Evolutionary conservation across 2,888 invertebrate genomes (phyloP).

Genomic region (Yponomeuta cagnagella): DNA sequence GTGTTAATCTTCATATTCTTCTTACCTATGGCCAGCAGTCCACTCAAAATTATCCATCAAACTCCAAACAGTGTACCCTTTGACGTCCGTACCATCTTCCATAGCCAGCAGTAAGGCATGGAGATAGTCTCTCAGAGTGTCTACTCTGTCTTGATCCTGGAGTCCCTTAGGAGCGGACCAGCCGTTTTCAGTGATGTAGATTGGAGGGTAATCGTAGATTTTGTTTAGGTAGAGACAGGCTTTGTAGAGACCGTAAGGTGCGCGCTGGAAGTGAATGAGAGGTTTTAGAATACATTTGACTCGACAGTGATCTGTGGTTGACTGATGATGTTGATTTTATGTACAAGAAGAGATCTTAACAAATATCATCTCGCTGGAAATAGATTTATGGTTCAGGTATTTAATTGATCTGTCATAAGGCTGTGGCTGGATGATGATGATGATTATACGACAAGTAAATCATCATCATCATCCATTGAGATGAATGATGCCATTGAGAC

Average conservation of each 20-base stretch:
- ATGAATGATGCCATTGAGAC: too few relatives aligned
- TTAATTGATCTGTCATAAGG: too few relatives aligned
- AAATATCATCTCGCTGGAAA: too few relatives aligned
- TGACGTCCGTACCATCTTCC: conserved; percentile 63
- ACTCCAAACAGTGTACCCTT: conserved; percentile 78
- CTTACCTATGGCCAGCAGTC: conserved; percentile 32
- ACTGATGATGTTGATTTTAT: too few relatives aligned
- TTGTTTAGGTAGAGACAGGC: conserved; percentile 45
- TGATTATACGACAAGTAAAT: too few relatives aligned
- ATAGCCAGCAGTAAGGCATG: conserved; percentile 58
- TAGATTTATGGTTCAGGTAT: too few relatives aligned
- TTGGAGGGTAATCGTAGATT: conserved; percentile 43
- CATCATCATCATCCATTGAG: too few relatives aligned
- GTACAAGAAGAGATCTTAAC: too few relatives aligned
- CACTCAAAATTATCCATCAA: conserved; percentile 82
- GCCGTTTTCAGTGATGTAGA: conserved; percentile 77
- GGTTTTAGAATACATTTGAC: too few relatives aligned
- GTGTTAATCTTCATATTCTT: background rate
- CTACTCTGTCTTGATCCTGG: conserved; percentile 56
- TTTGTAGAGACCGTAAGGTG: conserved; percentile 57
- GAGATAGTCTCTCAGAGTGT: conserved; percentile 56
- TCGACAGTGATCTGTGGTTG: too few relatives aligned
- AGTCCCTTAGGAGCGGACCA: conserved; percentile 61
- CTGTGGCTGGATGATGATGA: too few relatives aligned
- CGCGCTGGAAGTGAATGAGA: conserved; percentile 36